Evolutionary conservation across 1,140 invertebrate species (phyloP), one percentile per base, ranked within the genome.

Genomic region (Meloidogyne hapla): DNA sequence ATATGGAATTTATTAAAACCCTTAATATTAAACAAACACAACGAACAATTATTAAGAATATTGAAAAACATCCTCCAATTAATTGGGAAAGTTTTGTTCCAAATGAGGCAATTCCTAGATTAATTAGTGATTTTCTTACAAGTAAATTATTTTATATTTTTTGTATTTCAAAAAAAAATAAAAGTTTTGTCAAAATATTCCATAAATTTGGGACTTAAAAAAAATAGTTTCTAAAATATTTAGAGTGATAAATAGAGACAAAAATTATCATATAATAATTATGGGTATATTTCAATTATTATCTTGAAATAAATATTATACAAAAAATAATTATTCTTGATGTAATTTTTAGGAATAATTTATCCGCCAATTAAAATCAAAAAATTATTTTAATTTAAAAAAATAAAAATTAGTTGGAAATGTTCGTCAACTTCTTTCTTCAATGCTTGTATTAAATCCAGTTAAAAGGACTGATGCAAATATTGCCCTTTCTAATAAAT

Each of bases 371-470:
- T n/a, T n/a, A n/a, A n/a, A n/a, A n/a, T n/a, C n/a, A 23, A 21
- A 81, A 28, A 38, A 33, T 23, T n/a, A 9, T 15, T 38, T n/a
- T 66, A 42, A 77, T 72, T 45, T 42, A 79, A 78, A 61, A 69
- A 45, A n/a, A 28, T 18, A 74, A 70, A 79, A 48, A 18, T 61
- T 18, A 79, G 77, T 66, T 38, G 78, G 40, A 26, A 81, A 78
- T 56, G 81, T 96, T 33, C 91, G 96, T 81, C 95, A 99, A 91
- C 90, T 99, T 84, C 91, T 99, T 79, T 96, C 94, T 71, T 93
- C 93, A 88, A 99, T 99, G 96, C 90, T 99, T 83, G 95, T 98
- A 21, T 95, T 99, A 88, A 96, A 99, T 90, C 96, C 96, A 66
- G 94, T 97, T 88, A 91, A 93, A 83, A 91, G 96, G 10, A 98